Evolutionary conservation across 2,797 vertebrate genomes (phyloP).

Genomic region (Cetoscarus ocellatus): DNA sequence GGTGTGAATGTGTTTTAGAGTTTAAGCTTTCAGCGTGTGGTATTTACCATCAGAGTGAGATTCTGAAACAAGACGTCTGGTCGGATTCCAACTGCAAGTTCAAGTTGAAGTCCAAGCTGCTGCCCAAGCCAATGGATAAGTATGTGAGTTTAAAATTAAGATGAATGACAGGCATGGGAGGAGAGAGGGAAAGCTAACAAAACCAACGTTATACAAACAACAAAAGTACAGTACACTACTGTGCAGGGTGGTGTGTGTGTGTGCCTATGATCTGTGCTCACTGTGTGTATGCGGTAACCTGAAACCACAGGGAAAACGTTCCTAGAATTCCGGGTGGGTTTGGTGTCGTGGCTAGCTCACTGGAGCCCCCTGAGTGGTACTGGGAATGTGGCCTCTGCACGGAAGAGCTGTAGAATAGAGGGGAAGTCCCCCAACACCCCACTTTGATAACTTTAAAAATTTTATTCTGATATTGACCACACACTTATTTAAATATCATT

Average conservation of each 20-base stretch:
- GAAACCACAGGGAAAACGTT: constrained; percentile 83
- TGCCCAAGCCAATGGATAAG: constrained; percentile 32
- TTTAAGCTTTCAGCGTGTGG: constrained; percentile 52
- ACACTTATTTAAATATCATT: constrained; percentile 5
- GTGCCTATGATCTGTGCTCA: constrained; percentile 66
- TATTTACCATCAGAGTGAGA: constrained; percentile 68
- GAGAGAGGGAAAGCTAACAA: constrained; percentile 69
- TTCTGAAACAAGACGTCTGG: constrained; percentile 45
- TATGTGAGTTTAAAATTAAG: constrained; percentile 61
- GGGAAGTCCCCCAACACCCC: constrained; percentile 59
- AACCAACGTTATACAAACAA: constrained; percentile 73
- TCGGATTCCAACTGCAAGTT: constrained; percentile 47
- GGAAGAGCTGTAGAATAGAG: constrained; percentile 61
- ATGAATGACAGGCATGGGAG: constrained; percentile 63
- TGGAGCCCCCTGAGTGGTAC: constrained; percentile 76
- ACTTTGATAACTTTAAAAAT: constrained; percentile 33
- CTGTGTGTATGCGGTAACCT: constrained; percentile 77
- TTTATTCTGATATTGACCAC: constrained; percentile 17
- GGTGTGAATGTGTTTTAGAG: constrained; percentile 47
- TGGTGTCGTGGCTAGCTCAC: constrained; percentile 75
- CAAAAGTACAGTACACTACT: constrained; percentile 80
- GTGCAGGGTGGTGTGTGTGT: constrained; percentile 62
- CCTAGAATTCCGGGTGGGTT: constrained; percentile 83
- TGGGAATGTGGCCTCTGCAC: constrained; percentile 75
- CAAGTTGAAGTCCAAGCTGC: constrained; percentile 47